These are phyloP conservation scores for Nymphalis c-album DNA, from an alignment of 2,888 invertebrate genomes.

Conservation along the genomic window DNA sequence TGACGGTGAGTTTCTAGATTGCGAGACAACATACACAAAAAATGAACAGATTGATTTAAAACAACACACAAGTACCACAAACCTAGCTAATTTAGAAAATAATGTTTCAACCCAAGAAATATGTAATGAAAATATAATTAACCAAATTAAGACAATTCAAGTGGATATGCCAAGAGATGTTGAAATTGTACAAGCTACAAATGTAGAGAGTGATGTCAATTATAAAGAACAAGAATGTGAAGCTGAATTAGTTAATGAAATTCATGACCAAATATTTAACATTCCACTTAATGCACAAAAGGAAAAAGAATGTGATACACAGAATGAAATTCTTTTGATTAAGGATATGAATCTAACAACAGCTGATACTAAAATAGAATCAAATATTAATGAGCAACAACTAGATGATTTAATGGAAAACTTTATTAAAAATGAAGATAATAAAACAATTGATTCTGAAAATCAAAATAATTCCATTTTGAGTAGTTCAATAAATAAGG, in stretches of 20 bases:
- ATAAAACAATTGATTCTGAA: background rate
- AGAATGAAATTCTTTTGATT: background rate
- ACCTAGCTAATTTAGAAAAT: background rate
- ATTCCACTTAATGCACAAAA: background rate
- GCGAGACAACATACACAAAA: conserved; percentile 70
- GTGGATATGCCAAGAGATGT: background rate
- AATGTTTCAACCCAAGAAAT: background rate
- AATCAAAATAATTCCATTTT: background rate
- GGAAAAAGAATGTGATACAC: background rate
- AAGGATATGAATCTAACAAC: background rate
- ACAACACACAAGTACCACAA: background rate
- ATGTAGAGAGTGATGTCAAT: background rate
- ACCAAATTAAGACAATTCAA: background rate
- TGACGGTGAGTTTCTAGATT: conserved; percentile 72
- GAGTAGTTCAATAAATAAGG: background rate
- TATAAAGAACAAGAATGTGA: background rate
- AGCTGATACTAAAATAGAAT: background rate
- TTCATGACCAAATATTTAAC: background rate
- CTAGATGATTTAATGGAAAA: background rate
- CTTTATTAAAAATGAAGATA: background rate
- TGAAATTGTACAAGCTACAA: background rate
- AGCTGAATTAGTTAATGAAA: background rate
- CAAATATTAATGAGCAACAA: background rate
- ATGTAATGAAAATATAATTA: background rate
- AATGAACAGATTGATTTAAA: conserved; percentile 42